Conservation (phyloP, 2,888 invertebrate species). For the Drosophila longiperda region DNA sequence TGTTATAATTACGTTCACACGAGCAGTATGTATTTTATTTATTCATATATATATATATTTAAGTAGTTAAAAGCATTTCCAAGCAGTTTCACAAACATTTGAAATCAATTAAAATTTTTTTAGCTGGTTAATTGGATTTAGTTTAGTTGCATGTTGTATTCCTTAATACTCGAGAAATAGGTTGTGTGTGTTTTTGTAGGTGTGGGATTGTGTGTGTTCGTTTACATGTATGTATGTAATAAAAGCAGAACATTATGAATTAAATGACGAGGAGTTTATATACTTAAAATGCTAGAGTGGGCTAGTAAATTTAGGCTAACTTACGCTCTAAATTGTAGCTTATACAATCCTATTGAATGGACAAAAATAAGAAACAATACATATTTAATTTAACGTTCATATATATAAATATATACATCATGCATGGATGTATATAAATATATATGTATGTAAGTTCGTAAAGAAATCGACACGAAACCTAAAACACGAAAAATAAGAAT, state of each 20-base stretch:
- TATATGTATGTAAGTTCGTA: constrained; percentile 23
- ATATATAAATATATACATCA: constrained; percentile 23
- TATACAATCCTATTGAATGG: constrained; percentile 64
- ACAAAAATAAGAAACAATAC: constrained; percentile 45
- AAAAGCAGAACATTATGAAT: constrained; percentile 67
- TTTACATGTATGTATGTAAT: constrained; percentile 44
- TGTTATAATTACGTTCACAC: constrained; percentile 48
- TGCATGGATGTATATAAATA: constrained; percentile 1
- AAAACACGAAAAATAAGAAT: constrained; percentile 62
- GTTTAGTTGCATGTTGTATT: constrained; percentile 49
- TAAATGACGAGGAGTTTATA: constrained; percentile 55
- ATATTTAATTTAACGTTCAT: constrained; percentile 15
- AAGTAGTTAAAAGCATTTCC: constrained; percentile 73
- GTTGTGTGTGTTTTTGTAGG: constrained; percentile 28
- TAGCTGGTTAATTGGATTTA: constrained; percentile 40
- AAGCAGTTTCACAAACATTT: constrained; percentile 63
- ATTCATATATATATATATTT: constrained; percentile 28
- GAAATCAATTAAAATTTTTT: constrained; percentile 46
- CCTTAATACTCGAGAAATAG: constrained; percentile 69
- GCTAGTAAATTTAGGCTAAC: constrained; percentile 72
- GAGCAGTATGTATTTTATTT: constrained; percentile 13
- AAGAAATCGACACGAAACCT: constrained; percentile 59
- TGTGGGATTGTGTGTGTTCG: constrained; percentile 15
- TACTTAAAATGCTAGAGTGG: constrained; percentile 60
- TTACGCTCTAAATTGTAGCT: constrained; percentile 64